A percentile compares a stretch with the other conserved stretches of the same genome.
These are phyloP conservation scores for Trematocara nigrifrons DNA, from an alignment of 2,113 vertebrate species.

Conservation along the genomic window DNA sequence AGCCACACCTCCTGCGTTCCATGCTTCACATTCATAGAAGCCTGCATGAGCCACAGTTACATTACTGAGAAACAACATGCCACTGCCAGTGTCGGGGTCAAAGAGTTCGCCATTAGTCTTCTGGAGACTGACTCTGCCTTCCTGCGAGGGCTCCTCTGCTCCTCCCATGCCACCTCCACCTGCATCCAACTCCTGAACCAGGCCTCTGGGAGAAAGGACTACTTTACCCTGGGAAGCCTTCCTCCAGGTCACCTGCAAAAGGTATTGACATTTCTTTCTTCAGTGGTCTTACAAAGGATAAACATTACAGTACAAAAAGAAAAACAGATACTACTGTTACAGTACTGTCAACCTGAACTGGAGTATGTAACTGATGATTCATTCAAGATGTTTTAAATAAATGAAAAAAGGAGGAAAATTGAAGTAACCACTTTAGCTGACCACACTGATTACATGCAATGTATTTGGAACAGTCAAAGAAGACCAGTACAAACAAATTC, in stretches of 20 bases:
- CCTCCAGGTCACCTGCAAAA: slow-evolving; percentile 79
- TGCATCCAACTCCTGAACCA: slow-evolving; percentile 68
- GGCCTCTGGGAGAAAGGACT: slow-evolving; percentile 56
- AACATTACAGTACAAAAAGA: background rate
- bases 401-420: background rate
- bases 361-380: background rate
- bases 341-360: background rate
- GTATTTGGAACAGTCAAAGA: background rate
- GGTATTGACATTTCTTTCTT: background rate
- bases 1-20: slow-evolving; percentile 82
- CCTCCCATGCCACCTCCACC: slow-evolving; percentile 1
- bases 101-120: slow-evolving; percentile 63
- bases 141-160: slow-evolving; percentile 30
- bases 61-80: slow-evolving; percentile 86
- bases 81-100: slow-evolving; percentile 80
- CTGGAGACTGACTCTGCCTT: slow-evolving; percentile 38
- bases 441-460: background rate
- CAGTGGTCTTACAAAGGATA: background rate
- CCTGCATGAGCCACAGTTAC: slow-evolving; percentile 84
- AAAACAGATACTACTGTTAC: background rate
- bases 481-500: background rate
- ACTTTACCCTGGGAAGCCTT: slow-evolving; percentile 75
- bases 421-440: background rate
- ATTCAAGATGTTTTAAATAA: background rate
- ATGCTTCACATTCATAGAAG: slow-evolving; percentile 85